phyloP scores from a whole-genome alignment of 2,888 invertebrate genomes.

The Lumbricus terrestris region DNA sequence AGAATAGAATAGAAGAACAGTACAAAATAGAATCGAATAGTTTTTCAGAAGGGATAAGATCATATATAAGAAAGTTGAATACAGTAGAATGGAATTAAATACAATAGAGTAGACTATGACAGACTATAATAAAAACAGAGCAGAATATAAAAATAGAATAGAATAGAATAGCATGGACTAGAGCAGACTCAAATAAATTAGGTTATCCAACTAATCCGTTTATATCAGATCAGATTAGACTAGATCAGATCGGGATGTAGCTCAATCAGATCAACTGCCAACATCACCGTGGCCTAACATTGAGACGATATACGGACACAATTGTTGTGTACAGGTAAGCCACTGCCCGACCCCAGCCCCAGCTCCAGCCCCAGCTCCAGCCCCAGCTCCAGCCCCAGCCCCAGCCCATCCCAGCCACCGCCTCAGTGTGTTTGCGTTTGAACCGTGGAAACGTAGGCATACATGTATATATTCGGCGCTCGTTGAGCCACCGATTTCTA shows the following conservation, averaged over 20 bases:
- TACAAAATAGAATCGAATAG: no score
- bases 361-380: no score
- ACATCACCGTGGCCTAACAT: not conserved
- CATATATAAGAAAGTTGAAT: no score
- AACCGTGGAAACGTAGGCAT: not conserved
- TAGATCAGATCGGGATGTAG: no score
- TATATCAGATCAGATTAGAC: no score
- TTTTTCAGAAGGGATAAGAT: not conserved
- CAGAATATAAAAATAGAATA: not conserved
- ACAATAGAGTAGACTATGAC: not conserved
- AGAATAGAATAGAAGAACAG: not conserved
- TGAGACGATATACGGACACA: not conserved
- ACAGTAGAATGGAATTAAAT: no score
- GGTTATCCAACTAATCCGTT: no score
- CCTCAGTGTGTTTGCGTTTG: not conserved
- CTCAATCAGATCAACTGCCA: not conserved
- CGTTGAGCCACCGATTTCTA: not conserved
- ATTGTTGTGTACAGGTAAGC: not conserved
- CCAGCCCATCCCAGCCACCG: no score
- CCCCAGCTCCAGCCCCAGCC: no score
- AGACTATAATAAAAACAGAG: not conserved
- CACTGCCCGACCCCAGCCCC: no score
- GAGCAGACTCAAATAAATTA: no score
- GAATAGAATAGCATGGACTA: not conserved
- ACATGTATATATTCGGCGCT: no score